Conservation (phyloP, 64 coral and sea anemone species). For the Dendrophyllia cribrosa region DNA sequence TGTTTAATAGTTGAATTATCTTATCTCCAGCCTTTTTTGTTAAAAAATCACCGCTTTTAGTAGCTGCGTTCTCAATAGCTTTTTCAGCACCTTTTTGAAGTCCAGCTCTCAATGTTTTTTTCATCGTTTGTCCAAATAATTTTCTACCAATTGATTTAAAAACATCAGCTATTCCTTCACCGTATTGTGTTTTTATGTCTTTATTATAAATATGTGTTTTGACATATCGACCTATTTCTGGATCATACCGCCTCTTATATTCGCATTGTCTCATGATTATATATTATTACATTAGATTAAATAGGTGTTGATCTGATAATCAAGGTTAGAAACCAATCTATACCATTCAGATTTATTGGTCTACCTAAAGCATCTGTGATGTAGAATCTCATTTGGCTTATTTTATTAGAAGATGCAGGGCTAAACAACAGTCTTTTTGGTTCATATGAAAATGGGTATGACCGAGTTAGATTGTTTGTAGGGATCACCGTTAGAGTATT, state of each 20-base stretch:
- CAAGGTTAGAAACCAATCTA: slow-evolving; percentile 14
- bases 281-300: slow-evolving; percentile 1
- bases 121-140: not conserved
- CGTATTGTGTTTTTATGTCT: no score
- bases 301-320: slow-evolving; percentile 13
- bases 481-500: slow-evolving; percentile 51
- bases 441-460: slow-evolving; percentile 37
- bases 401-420: not conserved
- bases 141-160: not conserved
- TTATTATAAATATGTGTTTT: slow-evolving; percentile 44
- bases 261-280: not conserved
- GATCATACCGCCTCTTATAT: slow-evolving; percentile 30
- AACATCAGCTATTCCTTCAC: slow-evolving; percentile 26
- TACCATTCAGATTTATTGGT: slow-evolving; percentile 28
- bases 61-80: not conserved
- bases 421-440: not conserved
- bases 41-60: not conserved
- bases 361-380: slow-evolving; percentile 35
- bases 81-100: not conserved
- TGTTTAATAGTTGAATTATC: not conserved
- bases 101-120: no score
- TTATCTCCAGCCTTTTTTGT: not conserved
- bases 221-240: slow-evolving; percentile 7
- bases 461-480: not conserved
- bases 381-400: slow-evolving; percentile 13